Evolutionary conservation across 2,113 vertebrate genomes (phyloP).

Genomic region (Paramisgurnus dabryanus): DNA sequence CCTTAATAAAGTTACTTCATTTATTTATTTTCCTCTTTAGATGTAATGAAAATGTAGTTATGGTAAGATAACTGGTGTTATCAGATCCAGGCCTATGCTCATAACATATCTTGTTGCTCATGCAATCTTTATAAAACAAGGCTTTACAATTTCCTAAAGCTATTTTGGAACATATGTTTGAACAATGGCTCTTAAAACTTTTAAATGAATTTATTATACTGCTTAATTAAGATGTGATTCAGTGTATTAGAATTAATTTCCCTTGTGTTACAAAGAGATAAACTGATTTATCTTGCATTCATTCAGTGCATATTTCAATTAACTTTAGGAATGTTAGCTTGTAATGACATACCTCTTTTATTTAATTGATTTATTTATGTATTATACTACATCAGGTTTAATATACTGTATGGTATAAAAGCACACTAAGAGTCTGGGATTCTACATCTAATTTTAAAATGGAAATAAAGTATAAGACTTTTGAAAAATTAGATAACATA

Average conservation of each 20-base stretch:
- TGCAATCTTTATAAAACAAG: conserved; percentile 46
- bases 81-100: no score
- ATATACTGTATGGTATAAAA: no score
- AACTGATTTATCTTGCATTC: conserved; percentile 15
- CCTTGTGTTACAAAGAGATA: conserved; percentile 43
- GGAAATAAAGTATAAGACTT: no score
- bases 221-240: conserved; percentile 67
- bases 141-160: conserved; percentile 59
- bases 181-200: conserved; percentile 60
- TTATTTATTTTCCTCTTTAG: not conserved
- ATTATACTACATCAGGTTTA: not conserved
- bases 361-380: not conserved
- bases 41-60: not conserved
- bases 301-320: conserved; percentile 13
- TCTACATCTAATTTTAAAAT: no score
- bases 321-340: not conserved
- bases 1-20: not conserved
- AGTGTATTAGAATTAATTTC: conserved; percentile 44
- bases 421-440: no score
- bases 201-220: conserved; percentile 65
- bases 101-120: conserved; percentile 49
- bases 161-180: conserved; percentile 60
- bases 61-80: not conserved
- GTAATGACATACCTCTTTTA: conserved; percentile 10
- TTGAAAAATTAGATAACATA: no score